Percentiles rank a stretch among this genome's conserved stretches.
Evolutionary conservation across 2,797 vertebrate genomes (phyloP).

Genomic region (Lophotriccus pileatus): DNA sequence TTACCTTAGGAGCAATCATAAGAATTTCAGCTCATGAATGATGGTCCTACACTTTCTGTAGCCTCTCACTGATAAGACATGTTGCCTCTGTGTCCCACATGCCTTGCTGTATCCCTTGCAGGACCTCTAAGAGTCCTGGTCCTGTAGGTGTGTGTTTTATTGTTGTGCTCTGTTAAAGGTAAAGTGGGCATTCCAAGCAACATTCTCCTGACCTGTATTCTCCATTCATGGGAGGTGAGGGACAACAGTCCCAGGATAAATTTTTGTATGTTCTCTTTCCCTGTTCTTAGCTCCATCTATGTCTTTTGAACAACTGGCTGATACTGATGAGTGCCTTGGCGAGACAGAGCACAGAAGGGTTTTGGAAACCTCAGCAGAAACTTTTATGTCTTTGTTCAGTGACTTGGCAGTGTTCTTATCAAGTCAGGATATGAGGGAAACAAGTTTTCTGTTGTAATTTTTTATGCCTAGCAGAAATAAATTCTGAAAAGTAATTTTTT

Average conservation of each 20-base stretch:
- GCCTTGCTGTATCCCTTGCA: accelerated
- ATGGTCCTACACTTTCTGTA: not conserved
- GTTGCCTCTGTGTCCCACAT: accelerated
- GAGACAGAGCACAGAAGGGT: not conserved
- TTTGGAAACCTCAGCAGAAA: not conserved
- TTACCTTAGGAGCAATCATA: not conserved
- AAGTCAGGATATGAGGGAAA: not conserved
- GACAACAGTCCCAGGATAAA: not conserved
- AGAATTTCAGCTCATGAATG: not conserved
- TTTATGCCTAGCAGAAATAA: not conserved
- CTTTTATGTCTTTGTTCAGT: not conserved
- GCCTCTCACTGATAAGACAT: not conserved
- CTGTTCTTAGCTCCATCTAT: accelerated
- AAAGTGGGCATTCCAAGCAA: not conserved
- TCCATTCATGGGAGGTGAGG: not conserved
- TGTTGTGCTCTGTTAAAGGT: not conserved
- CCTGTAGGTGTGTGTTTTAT: not conserved
- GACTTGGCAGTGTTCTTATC: not conserved
- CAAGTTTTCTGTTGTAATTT: not conserved
- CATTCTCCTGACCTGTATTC: not conserved
- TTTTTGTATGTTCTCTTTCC: accelerated
- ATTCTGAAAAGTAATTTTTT: not conserved
- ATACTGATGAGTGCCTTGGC: not conserved
- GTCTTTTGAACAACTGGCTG: not conserved
- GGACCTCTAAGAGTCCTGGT: not conserved